Evolutionary conservation across 2,888 invertebrate species (phyloP), one percentile per base, ranked within the genome.

Genomic region (Chrysolina oricalcia): DNA sequence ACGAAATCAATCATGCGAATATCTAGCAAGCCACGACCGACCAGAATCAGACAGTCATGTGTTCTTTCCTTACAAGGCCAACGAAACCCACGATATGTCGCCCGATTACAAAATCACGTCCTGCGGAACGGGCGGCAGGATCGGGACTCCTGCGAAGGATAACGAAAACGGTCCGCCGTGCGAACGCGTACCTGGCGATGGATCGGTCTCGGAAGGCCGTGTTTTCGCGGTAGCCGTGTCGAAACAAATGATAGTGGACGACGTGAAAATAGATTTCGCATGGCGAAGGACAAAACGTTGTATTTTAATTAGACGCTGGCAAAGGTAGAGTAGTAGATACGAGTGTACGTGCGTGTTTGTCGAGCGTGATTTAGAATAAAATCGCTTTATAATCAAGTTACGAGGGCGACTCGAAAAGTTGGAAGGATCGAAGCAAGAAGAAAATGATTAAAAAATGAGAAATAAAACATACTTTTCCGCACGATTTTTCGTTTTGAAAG

Each of bases 21-120:
- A 80, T 81, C 80, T 70, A 81, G 80, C 82, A 81, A 81, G 80
- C 84, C 82, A 81, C 83, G 81, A 82, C 84, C 84, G 85, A 85
- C 84, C 85, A 84, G 84, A 86, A 84, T 84, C 84, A 81, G 83
- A 83, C 84, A 82, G 83, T 86, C 84, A 82, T 85, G 83, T 85
- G 85, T 85, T 74, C 83, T 83, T 84, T 85, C 53, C 50, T 53
- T 19, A 40, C 86, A 87, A 87, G 86, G 86, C 84, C 86, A 83
- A 82, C 76, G 80, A 83, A 82, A 81, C 84, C 84, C 85, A 86
- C 75, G 46, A 64, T 35, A 50, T 59, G 13, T 66, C 65, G 35
- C 56, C 41, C 46, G 46, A 72, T 67, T 67, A 50, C 23, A 27
- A 35, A n/a, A 59, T 23, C 35, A 41, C 63, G 23, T 73, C 69